Evolutionary conservation across 2,113 vertebrate species (phyloP).

Genomic region (Callopanchax toddi): DNA sequence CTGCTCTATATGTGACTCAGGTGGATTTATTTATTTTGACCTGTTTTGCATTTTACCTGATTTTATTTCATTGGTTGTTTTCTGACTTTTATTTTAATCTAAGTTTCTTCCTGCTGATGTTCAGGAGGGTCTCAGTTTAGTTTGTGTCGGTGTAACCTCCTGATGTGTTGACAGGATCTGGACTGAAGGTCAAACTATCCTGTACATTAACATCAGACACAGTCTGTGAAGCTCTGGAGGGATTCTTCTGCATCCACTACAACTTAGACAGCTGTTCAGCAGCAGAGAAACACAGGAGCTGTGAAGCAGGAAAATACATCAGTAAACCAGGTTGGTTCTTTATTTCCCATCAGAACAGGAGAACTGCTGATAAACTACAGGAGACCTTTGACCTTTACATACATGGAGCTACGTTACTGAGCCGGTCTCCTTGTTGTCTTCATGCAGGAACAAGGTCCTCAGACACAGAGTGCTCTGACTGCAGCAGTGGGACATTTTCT

Average conservation of each 20-base stretch:
- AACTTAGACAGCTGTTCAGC: background rate
- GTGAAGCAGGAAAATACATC: conserved; percentile 15
- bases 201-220: background rate
- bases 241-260: conserved; percentile 25
- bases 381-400: too few species aligned
- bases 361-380: background rate
- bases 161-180: background rate
- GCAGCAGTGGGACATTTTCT: conserved; percentile 33
- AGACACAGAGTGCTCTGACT: conserved; percentile 38
- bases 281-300: conserved; percentile 7
- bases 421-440: background rate
- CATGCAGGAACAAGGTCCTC: conserved; percentile 18
- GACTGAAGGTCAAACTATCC: background rate
- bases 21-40: background rate
- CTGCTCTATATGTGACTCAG: conserved; percentile 1
- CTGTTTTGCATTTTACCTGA: too few species aligned
- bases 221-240: conserved; percentile 30
- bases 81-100: too few species aligned
- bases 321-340: background rate
- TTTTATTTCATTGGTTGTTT: too few species aligned
- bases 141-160: background rate
- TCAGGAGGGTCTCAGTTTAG: background rate
- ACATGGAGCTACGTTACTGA: too few species aligned
- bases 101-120: too few species aligned
- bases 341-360: background rate